These are phyloP conservation scores for Lepidurus apus DNA, from an alignment of 1,140 invertebrate genomes.

Conservation along the genomic window DNA sequence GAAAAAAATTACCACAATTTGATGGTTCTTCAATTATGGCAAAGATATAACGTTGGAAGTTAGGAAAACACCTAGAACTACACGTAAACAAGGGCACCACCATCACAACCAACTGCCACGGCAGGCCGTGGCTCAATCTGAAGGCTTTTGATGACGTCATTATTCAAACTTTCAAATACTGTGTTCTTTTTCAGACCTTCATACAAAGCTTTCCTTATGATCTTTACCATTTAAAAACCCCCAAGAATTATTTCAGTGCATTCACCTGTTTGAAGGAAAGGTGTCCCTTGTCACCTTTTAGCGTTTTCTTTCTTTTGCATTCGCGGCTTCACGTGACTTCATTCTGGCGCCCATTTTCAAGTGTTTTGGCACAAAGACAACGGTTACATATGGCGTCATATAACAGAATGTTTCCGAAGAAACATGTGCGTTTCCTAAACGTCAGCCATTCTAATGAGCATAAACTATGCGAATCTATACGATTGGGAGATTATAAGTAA, in stretches of 20 bases:
- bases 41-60: background rate
- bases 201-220: background rate
- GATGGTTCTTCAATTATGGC: background rate
- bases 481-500: background rate
- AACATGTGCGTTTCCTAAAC: constrained; percentile 4
- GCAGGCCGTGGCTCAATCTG: background rate
- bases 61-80: constrained; percentile 15
- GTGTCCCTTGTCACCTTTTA: background rate
- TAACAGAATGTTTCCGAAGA: background rate
- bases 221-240: background rate
- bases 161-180: constrained; percentile 13
- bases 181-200: background rate
- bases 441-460: background rate
- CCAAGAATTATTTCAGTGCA: background rate
- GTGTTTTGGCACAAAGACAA: background rate
- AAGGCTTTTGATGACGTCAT: background rate
- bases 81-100: constrained; percentile 12
- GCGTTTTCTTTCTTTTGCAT: too few species aligned
- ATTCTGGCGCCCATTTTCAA: background rate
- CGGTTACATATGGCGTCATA: background rate
- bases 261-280: background rate
- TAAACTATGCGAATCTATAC: background rate
- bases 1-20: background rate
- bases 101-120: background rate
- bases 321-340: background rate